Percentiles rank a stretch among this genome's conserved stretches.
These are phyloP conservation scores for Antigone vipio DNA, from an alignment of 2,113 vertebrate genomes.

Conservation along the genomic window DNA sequence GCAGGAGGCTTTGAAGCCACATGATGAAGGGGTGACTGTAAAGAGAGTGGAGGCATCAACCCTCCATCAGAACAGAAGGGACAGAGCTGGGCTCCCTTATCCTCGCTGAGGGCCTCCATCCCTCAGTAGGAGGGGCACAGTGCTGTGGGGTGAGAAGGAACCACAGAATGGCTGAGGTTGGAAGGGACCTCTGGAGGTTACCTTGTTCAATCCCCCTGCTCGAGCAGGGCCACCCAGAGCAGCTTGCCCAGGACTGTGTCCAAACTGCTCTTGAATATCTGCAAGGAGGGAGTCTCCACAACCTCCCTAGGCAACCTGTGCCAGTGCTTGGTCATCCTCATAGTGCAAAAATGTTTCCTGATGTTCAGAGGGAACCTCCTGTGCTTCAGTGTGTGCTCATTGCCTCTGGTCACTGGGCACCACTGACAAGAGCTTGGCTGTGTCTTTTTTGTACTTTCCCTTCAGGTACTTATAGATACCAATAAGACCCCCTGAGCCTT, in stretches of 20 bases:
- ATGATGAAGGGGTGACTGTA: background rate
- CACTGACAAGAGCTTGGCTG: background rate
- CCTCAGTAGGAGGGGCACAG: background rate
- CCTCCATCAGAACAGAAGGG: background rate
- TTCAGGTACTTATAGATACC: background rate
- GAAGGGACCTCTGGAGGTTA: background rate
- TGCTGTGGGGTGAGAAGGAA: background rate
- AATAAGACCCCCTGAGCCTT: background rate
- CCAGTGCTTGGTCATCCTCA: background rate
- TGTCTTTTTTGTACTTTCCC: background rate
- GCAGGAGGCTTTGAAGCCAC: background rate
- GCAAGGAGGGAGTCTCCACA: background rate
- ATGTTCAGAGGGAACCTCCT: background rate
- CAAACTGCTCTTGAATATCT: background rate
- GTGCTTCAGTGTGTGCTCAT: background rate
- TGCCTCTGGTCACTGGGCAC: background rate
- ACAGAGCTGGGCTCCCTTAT: background rate
- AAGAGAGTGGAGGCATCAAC: background rate
- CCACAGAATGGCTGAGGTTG: background rate
- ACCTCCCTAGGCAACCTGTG: background rate
- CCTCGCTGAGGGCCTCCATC: background rate
- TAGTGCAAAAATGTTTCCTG: background rate
- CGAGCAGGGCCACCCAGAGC: background rate
- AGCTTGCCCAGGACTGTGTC: rapidly evolving
- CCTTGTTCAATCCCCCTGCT: background rate